phyloP scores from a whole-genome alignment of 2,888 invertebrate genomes.

The Andrena flavipes region DNA sequence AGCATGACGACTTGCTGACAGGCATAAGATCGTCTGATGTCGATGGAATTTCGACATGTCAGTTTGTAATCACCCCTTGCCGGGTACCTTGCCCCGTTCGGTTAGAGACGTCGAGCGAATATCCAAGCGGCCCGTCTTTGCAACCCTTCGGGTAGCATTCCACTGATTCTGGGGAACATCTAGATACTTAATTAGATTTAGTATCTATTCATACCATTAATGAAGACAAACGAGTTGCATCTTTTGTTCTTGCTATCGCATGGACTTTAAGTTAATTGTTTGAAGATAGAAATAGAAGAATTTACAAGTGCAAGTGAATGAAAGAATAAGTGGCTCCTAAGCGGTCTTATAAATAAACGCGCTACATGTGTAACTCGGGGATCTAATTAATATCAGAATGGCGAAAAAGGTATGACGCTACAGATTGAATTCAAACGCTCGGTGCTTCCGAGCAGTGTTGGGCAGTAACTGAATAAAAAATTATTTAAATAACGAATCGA shows the following conservation, averaged over 20 bases:
- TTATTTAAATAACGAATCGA: too few species aligned
- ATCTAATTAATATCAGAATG: slow-evolving; percentile 55
- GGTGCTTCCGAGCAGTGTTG: background rate
- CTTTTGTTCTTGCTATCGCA: too few species aligned
- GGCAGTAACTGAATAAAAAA: too few species aligned
- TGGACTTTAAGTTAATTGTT: too few species aligned
- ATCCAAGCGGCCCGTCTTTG: background rate
- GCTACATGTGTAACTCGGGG: background rate
- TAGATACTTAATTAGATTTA: too few species aligned
- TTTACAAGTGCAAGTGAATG: background rate
- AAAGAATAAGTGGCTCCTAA: background rate
- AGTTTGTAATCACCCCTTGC: slow-evolving; percentile 58
- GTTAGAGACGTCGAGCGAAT: background rate
- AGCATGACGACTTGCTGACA: slow-evolving; percentile 45
- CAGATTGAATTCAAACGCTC: background rate
- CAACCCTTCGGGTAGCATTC: background rate
- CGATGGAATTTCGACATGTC: slow-evolving; percentile 47
- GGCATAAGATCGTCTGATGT: slow-evolving; percentile 48
- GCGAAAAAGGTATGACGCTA: slow-evolving; percentile 68
- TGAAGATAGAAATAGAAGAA: background rate
- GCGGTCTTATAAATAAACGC: background rate
- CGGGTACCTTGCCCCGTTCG: slow-evolving; percentile 12
- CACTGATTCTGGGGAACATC: background rate
- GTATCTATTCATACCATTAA: too few species aligned
- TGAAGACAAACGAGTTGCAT: background rate